Percentiles rank a stretch among this genome's conserved stretches.
These are phyloP conservation scores for Lasioglossum albipes DNA, from an alignment of 1,140 invertebrate genomes.

Conservation along the genomic window DNA sequence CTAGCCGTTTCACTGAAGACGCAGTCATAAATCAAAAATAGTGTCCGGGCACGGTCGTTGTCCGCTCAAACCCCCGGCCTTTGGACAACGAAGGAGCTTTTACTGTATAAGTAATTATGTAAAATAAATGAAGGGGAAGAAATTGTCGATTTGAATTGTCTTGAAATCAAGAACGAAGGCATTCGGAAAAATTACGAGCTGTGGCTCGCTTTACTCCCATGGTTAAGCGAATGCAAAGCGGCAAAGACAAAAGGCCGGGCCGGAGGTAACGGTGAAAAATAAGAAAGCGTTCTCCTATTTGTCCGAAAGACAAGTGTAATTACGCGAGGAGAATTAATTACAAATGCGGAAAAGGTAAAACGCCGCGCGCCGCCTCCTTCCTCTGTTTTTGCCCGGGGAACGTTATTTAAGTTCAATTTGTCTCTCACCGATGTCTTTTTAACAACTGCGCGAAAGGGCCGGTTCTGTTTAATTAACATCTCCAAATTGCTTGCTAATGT, in stretches of 20 bases:
- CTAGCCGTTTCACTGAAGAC: too few species aligned
- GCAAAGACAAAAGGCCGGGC: constrained; percentile 6
- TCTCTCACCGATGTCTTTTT: neutral
- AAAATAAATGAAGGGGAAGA: too few species aligned
- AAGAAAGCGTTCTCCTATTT: constrained; percentile 26
- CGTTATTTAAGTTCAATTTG: constrained; percentile 19
- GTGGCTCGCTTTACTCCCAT: neutral
- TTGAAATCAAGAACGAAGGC: neutral
- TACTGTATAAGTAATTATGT: too few species aligned
- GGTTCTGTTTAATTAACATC: neutral
- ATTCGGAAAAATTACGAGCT: neutral
- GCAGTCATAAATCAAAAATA: too few species aligned
- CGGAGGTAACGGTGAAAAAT: neutral
- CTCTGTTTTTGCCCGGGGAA: neutral
- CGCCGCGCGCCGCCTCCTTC: neutral
- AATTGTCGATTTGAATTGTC: too few species aligned
- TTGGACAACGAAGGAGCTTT: too few species aligned
- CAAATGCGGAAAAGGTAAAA: constrained; percentile 1
- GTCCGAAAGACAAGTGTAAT: constrained; percentile 32
- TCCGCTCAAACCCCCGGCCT: too few species aligned
- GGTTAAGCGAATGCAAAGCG: constrained; percentile 6
- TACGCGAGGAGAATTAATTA: constrained; percentile 29
- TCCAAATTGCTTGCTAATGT: neutral
- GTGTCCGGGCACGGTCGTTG: too few species aligned
- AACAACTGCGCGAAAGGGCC: neutral